Evolutionary conservation across 2,888 invertebrate genomes (phyloP).

Genomic region (Tethea ocularis): DNA sequence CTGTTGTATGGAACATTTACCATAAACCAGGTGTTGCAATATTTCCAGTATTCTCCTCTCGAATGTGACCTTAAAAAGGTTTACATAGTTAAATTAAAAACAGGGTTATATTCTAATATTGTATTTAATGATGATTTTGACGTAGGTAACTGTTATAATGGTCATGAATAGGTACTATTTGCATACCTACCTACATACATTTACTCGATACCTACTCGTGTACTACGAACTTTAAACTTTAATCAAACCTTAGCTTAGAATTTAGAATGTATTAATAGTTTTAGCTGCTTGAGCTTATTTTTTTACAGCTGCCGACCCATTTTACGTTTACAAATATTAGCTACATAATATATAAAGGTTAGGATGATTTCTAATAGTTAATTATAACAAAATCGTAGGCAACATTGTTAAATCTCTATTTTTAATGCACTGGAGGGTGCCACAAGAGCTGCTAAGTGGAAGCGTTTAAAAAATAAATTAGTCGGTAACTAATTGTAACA

Average conservation of each 20-base stretch:
- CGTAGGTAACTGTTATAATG: background rate
- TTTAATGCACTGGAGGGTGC: too few relatives aligned
- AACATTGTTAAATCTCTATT: too few relatives aligned
- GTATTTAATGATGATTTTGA: background rate
- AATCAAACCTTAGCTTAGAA: background rate
- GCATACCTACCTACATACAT: background rate
- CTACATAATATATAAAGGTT: too few relatives aligned
- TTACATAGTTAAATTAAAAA: constrained; percentile 1
- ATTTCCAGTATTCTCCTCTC: too few relatives aligned
- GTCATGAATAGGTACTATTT: constrained; percentile 2
- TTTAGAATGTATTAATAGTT: background rate
- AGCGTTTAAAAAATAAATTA: too few relatives aligned
- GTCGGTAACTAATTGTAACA: too few relatives aligned
- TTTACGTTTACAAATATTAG: too few relatives aligned
- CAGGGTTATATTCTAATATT: background rate
- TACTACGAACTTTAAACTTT: background rate
- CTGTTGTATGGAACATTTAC: background rate
- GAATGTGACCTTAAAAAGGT: background rate
- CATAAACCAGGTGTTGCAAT: background rate
- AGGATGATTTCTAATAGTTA: too few relatives aligned
- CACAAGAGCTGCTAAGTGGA: too few relatives aligned
- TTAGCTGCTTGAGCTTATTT: too few relatives aligned
- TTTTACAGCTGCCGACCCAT: too few relatives aligned
- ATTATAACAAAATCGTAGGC: too few relatives aligned
- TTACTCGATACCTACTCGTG: background rate